Percentiles rank a stretch among this genome's conserved stretches.
Evolutionary conservation across 2,888 invertebrate species (phyloP).

Genomic region (Eupsilia transversa): DNA sequence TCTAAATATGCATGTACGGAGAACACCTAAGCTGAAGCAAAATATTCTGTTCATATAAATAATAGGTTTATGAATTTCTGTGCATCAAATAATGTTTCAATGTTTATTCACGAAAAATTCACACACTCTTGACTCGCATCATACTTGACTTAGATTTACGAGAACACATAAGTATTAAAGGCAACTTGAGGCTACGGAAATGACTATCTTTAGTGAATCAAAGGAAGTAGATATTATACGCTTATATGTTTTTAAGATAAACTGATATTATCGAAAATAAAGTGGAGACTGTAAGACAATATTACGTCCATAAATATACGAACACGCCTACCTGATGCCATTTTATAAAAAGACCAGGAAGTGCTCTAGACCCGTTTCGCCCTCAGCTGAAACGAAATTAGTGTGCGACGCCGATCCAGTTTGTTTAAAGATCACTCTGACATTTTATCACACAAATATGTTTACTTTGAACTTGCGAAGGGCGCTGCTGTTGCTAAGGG

Average conservation of each 20-base stretch:
- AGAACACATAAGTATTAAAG: constrained; percentile 4
- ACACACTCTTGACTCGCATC: neutral
- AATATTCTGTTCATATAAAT: neutral
- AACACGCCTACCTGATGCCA: constrained; percentile 70
- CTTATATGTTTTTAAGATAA: constrained; percentile 45
- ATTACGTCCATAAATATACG: constrained; percentile 60
- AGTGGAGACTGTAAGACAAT: constrained; percentile 53
- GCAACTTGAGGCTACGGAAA: constrained; percentile 19
- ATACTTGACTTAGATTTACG: neutral
- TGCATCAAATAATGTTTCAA: neutral
- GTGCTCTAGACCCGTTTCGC: constrained; percentile 84
- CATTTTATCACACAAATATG: constrained; percentile 80
- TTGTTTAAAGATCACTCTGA: constrained; percentile 87
- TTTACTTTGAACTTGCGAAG: constrained; percentile 61
- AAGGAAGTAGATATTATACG: constrained; percentile 39
- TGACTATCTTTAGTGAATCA: constrained; percentile 32
- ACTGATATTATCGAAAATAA: constrained; percentile 55
- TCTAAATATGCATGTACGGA: neutral
- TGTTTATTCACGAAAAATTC: neutral
- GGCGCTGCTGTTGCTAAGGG: constrained; percentile 45
- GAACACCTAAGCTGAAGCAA: no score
- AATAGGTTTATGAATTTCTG: neutral
- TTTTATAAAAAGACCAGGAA: constrained; percentile 81
- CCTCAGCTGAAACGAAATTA: constrained; percentile 83
- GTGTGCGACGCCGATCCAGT: constrained; percentile 80